phyloP scores from a whole-genome alignment of 2,888 invertebrate species.

The Laspeyria flexula region DNA sequence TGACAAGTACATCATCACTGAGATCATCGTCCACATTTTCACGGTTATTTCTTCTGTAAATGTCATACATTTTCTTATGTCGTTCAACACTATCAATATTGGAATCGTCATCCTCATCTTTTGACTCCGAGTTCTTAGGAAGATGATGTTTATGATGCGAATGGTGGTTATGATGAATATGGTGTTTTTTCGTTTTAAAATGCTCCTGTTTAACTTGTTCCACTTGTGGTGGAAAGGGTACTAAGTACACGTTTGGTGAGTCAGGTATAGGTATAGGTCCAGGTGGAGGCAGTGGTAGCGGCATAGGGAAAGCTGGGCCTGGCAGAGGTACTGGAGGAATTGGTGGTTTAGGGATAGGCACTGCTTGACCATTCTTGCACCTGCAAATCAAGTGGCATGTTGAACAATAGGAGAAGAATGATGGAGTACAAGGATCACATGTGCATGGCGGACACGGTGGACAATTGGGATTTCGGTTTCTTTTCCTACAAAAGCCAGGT shows the following conservation, averaged over 20 bases:
- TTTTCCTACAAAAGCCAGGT: slow-evolving; percentile 30
- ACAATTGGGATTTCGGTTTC: slow-evolving; percentile 46
- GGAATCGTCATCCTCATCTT: background rate
- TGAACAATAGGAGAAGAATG: slow-evolving; percentile 74
- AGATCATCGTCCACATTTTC: background rate
- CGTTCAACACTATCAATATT: background rate
- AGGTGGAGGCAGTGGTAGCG: slow-evolving; percentile 30
- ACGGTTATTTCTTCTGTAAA: slow-evolving; percentile 1
- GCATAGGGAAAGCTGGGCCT: slow-evolving; percentile 29
- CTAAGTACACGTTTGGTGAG: background rate
- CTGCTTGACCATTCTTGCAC: slow-evolving; percentile 53
- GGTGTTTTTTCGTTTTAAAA: background rate
- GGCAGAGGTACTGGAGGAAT: slow-evolving; percentile 8
- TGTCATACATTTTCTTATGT: background rate
- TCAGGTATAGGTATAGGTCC: background rate
- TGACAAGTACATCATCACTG: background rate
- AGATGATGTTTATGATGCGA: background rate
- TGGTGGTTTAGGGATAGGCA: slow-evolving; percentile 50
- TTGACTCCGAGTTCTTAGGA: background rate
- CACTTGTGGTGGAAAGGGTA: slow-evolving; percentile 1
- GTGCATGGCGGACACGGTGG: slow-evolving; percentile 74
- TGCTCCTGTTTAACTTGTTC: background rate
- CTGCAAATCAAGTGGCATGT: slow-evolving; percentile 70
- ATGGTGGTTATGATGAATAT: background rate
- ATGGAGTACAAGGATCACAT: slow-evolving; percentile 72